Conservation (phyloP, 1,140 invertebrate species). For the Temnothorax longispinosus region DNA sequence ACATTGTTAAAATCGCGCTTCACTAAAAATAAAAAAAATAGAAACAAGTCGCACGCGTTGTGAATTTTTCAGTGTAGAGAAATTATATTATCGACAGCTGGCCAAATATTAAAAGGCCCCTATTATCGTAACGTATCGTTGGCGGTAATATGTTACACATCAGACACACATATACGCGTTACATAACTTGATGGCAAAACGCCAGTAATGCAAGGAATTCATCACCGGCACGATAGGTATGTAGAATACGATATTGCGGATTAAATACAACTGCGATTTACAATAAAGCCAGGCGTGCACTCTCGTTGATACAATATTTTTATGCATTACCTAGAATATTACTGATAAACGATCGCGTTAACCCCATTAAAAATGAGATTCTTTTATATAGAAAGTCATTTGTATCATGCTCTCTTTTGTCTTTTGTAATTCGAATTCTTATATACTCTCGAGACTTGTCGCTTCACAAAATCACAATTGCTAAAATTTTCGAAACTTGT, state of each 20-base stretch:
- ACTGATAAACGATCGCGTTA: constrained; percentile 65
- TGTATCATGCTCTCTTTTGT: no score
- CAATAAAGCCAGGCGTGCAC: constrained; percentile 60
- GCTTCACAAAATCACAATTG: background rate
- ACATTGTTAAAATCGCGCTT: constrained; percentile 30
- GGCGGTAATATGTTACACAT: constrained; percentile 65
- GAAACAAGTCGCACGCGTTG: constrained; percentile 39
- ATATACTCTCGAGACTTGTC: background rate
- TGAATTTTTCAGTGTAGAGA: constrained; percentile 56
- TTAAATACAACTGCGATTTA: constrained; percentile 67
- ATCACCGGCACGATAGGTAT: constrained; percentile 67
- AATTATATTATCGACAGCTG: constrained; percentile 61
- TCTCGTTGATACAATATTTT: constrained; percentile 67
- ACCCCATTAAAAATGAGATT: constrained; percentile 68
- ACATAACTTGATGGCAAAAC: constrained; percentile 58
- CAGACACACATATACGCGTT: constrained; percentile 47
- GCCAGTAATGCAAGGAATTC: constrained; percentile 71
- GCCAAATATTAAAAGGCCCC: constrained; percentile 67
- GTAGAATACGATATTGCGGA: constrained; percentile 68
- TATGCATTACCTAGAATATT: constrained; percentile 53
- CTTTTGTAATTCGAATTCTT: background rate
- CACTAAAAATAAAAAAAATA: constrained; percentile 31
- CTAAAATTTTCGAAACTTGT: background rate
- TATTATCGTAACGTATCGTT: constrained; percentile 66
- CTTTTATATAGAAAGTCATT: constrained; percentile 32